These are phyloP conservation scores for Chelon labrosus DNA, from an alignment of 2,797 vertebrate genomes.

Conservation along the genomic window DNA sequence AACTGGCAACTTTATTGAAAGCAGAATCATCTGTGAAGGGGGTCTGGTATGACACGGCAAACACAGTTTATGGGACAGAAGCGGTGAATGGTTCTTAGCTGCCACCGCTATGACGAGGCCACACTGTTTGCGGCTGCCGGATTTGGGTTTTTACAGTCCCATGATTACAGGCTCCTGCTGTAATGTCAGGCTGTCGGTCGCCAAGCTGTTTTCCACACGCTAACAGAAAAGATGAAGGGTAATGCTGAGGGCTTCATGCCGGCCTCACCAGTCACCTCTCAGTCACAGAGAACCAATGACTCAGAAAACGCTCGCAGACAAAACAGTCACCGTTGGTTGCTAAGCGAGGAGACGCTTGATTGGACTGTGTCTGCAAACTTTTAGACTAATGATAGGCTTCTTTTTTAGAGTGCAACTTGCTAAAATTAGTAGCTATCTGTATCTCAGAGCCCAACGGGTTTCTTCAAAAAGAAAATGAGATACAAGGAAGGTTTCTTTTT, in stretches of 20 bases:
- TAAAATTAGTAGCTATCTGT: constrained; percentile 72
- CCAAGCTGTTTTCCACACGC: constrained; percentile 83
- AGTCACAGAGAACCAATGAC: constrained; percentile 73
- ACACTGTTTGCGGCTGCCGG: constrained; percentile 85
- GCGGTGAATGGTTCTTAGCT: constrained; percentile 75
- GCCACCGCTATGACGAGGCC: constrained; percentile 82
- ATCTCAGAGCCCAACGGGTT: constrained; percentile 47
- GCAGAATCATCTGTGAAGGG: constrained; percentile 72
- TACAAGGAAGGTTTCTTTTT: constrained; percentile 31
- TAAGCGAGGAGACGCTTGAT: constrained; percentile 68
- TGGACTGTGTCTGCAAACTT: constrained; percentile 66
- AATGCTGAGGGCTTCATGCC: constrained; percentile 67
- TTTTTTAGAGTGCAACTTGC: constrained; percentile 58
- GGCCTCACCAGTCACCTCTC: constrained; percentile 77
- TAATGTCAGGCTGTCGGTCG: constrained; percentile 85
- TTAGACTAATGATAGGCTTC: constrained; percentile 72
- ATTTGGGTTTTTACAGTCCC: constrained; percentile 86
- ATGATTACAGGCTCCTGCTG: constrained; percentile 86
- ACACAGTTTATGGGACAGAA: constrained; percentile 76
- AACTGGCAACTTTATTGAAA: constrained; percentile 73
- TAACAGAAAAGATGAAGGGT: constrained; percentile 77
- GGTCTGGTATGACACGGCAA: constrained; percentile 78
- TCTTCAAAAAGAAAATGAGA: constrained; percentile 57
- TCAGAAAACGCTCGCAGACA: constrained; percentile 67
- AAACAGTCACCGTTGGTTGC: constrained; percentile 66